A percentile compares a stretch with the other conserved stretches of the same genome.
phyloP scores from a whole-genome alignment of 2,113 vertebrate species.

The Donacobius atricapilla region DNA sequence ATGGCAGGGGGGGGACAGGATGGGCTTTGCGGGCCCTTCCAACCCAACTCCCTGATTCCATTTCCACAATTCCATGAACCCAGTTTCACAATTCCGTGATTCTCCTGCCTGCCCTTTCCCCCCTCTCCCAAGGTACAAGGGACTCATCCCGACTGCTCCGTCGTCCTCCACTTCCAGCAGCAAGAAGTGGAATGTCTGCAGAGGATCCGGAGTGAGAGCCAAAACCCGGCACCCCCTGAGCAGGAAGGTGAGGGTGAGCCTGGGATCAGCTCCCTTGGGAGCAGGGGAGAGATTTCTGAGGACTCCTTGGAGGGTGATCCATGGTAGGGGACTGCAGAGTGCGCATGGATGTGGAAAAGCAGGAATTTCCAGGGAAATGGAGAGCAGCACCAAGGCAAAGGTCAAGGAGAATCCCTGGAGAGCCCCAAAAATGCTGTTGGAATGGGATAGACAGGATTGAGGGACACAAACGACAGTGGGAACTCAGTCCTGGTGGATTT shows the following conservation, averaged over 20 bases:
- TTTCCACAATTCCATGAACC: not conserved
- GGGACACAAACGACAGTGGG: not conserved
- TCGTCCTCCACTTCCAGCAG: not conserved
- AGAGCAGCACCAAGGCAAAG: not conserved
- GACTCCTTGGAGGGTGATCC: not conserved
- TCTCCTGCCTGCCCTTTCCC: not conserved
- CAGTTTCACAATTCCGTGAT: not conserved
- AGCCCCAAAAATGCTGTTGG: not conserved
- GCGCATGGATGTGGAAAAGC: fast-evolving
- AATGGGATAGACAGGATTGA: not conserved
- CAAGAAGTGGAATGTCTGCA: slow-evolving; percentile 20
- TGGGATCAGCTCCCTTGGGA: fast-evolving
- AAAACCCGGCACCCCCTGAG: fast-evolving
- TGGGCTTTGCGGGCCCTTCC: not conserved
- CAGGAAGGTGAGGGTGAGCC: not conserved
- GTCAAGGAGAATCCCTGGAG: not conserved
- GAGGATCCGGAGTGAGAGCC: not conserved
- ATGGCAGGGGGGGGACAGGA: fast-evolving
- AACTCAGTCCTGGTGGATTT: not conserved
- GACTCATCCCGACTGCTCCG: slow-evolving; percentile 1
- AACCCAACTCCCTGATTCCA: not conserved
- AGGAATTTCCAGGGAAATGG: not conserved
- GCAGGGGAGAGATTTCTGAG: not conserved
- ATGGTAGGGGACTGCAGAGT: fast-evolving
- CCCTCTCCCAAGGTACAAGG: not conserved